phyloP scores from a whole-genome alignment of 2,113 vertebrate species.

The Ammodytes marinus region DNA sequence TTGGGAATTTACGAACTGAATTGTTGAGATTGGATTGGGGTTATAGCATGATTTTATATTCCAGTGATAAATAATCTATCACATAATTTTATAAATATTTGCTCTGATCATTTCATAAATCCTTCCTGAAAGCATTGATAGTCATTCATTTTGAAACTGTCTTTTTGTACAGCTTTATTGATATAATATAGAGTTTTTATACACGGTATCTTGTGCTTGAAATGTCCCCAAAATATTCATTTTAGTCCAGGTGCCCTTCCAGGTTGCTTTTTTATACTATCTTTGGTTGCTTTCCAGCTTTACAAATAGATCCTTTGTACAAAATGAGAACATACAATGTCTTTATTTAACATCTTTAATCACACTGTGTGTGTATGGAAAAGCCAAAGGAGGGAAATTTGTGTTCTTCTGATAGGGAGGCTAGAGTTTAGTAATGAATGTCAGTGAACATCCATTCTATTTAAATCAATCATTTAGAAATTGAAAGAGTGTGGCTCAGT shows the following conservation, averaged over 20 bases:
- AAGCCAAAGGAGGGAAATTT: no score
- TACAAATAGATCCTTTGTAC: constrained; percentile 14
- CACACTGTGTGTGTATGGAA: not conserved
- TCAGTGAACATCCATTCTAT: no score
- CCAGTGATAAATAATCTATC: constrained; percentile 12
- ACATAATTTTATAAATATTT: constrained; percentile 18
- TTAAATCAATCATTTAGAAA: no score
- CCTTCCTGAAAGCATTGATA: not conserved
- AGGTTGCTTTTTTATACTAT: no score
- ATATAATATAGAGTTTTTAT: not conserved
- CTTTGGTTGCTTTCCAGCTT: no score
- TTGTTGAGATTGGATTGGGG: constrained; percentile 3
- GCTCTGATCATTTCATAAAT: constrained; percentile 5
- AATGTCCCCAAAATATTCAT: no score
- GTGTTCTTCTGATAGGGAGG: no score
- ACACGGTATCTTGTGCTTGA: not conserved
- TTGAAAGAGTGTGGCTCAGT: no score
- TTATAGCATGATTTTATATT: constrained; percentile 24
- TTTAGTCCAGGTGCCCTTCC: no score
- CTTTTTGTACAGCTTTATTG: not conserved
- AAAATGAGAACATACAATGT: not conserved
- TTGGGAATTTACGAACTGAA: constrained; percentile 24
- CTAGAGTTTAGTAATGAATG: not conserved
- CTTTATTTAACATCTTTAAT: not conserved
- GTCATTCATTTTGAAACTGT: not conserved